phyloP scores from a whole-genome alignment of 2,113 vertebrate species.

The Grammomys dolichurus region DNA sequence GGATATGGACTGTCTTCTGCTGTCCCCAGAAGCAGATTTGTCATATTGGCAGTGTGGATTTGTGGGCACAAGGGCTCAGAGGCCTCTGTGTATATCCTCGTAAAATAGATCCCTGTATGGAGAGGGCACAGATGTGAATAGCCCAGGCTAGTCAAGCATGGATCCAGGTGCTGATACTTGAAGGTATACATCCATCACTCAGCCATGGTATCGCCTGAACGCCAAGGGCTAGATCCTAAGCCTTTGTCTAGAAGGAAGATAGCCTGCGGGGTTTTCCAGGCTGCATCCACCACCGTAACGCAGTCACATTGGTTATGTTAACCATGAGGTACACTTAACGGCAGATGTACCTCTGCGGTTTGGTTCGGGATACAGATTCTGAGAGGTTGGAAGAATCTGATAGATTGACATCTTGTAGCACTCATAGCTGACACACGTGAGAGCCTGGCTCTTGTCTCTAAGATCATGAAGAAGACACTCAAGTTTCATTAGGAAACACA shows the following conservation, averaged over 20 bases:
- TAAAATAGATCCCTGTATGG: background rate
- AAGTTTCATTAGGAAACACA: too few species aligned
- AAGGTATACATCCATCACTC: background rate
- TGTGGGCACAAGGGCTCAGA: background rate
- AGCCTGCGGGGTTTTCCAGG: background rate
- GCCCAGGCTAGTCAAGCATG: background rate
- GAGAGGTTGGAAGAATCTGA: background rate
- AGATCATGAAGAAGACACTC: background rate
- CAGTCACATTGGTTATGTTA: background rate
- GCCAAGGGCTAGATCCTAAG: background rate
- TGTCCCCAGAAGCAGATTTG: background rate
- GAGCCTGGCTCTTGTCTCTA: background rate
- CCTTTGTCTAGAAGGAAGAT: background rate
- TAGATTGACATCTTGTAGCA: background rate
- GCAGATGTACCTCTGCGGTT: background rate
- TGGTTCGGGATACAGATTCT: background rate
- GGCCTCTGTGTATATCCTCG: background rate
- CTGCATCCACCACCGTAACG: background rate
- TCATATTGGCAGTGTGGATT: background rate
- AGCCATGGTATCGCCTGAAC: too few species aligned
- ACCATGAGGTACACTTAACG: background rate
- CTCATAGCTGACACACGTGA: background rate
- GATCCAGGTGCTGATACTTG: background rate
- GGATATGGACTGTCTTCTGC: too few species aligned
- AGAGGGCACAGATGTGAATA: background rate